Evolutionary conservation across 2,888 invertebrate species (phyloP), one percentile per base, ranked within the genome.

Genomic region (Orthosia gracilis): DNA sequence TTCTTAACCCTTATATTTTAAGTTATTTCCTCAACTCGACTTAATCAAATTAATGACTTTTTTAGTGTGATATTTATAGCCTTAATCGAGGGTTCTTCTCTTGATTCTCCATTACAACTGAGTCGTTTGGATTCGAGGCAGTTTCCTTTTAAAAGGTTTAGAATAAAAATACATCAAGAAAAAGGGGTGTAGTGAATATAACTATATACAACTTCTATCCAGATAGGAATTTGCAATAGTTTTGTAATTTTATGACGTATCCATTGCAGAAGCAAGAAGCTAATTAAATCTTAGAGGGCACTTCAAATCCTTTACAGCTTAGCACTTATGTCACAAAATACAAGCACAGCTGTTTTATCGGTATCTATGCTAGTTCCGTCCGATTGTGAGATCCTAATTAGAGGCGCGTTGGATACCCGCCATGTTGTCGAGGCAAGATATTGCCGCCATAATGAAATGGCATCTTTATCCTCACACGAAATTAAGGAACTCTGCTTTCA

Each of bases 361-460:
- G 18, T 69, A 47, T 68, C 54, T 69, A 66, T 69, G 61, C 58
- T 26, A 70, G 55, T 49, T 55, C 23, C 59, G 63, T 45, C 62
- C 72, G 62, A 78, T 74, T 70, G 71, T 59, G 74, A 77, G 73
- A 81, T 73, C 64, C 73, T 82, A 84, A 84, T 85, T 83, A 85
- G 71, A 78, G 68, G 69, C 61, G 50, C 47, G 66, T 69, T 78
- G 74, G 70, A 71, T 71, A 23, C 55, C 66, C 26, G 79, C 71
- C 71, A 78, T 69, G 72, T 71, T 67, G 70, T 58, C 12, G 58
- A 78, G 72, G 68, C 67, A 69, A 80, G 85, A 70, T 74, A 61
- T 69, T 70, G 63, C 73, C 31, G 55, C 59, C 47, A 52, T 74
- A 74, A 77, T 84, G 63, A 81, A 84, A 81, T 63, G 70, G 66